phyloP scores from a whole-genome alignment of 1,140 invertebrate species.

The Hycleus cichorii region DNA sequence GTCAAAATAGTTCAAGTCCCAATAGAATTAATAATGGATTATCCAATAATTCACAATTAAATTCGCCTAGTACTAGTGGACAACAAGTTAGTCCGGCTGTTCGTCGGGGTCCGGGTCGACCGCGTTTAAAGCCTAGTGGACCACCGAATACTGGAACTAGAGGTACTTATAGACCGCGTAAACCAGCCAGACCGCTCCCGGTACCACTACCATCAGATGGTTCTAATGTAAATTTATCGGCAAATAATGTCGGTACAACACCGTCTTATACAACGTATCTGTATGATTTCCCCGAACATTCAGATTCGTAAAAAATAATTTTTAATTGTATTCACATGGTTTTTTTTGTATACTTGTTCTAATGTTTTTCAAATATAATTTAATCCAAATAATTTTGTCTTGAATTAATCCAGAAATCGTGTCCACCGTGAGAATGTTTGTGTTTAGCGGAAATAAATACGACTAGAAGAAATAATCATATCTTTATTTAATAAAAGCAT shows the following conservation, averaged over 20 bases:
- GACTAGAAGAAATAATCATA: neutral
- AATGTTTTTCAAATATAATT: neutral
- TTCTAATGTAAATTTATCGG: slow-evolving; percentile 15
- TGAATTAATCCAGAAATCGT: slow-evolving; percentile 1
- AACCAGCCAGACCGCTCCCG: slow-evolving; percentile 51
- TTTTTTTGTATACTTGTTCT: neutral
- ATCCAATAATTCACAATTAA: too few species aligned
- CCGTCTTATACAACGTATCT: slow-evolving; percentile 29
- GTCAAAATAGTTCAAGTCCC: too few species aligned
- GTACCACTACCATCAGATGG: slow-evolving; percentile 46
- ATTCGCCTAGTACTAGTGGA: neutral
- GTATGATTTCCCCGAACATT: slow-evolving; percentile 35
- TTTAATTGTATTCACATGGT: neutral
- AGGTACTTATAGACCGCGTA: slow-evolving; percentile 45
- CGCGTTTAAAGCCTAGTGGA: slow-evolving; percentile 57
- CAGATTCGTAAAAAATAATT: slow-evolving; percentile 16
- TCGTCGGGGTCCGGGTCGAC: slow-evolving; percentile 63
- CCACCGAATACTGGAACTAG: slow-evolving; percentile 54
- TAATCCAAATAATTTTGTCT: neutral
- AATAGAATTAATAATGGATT: too few species aligned
- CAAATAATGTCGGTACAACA: slow-evolving; percentile 11
- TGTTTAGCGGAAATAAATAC: slow-evolving; percentile 17
- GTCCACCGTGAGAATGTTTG: slow-evolving; percentile 14
- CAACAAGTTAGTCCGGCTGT: neutral
- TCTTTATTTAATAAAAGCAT: neutral